Conservation (phyloP, 2,888 invertebrate species). For the Hydroisotoma schaefferi region DNA sequence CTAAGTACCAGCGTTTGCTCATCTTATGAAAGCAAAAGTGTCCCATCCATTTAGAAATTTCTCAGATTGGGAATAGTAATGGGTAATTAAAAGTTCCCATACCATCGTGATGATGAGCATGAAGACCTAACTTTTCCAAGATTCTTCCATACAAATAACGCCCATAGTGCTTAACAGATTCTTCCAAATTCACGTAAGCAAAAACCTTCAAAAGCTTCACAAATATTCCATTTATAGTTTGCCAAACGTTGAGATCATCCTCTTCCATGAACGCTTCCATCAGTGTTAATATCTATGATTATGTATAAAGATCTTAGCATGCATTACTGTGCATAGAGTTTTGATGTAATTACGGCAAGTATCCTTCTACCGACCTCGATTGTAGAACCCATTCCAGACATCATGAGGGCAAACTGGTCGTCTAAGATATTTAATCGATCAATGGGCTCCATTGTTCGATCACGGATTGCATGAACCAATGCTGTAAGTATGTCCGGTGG, state of each 20-base stretch:
- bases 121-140: conserved; percentile 33
- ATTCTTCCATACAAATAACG: conserved; percentile 30
- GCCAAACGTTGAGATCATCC: conserved; percentile 91
- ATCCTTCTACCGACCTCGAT: conserved; percentile 56
- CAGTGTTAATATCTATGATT: conserved; percentile 52
- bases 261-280: conserved; percentile 80
- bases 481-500: conserved; percentile 69
- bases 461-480: conserved; percentile 74
- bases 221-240: conserved; percentile 72
- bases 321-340: not conserved
- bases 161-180: conserved; percentile 33
- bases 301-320: not conserved
- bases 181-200: conserved; percentile 62
- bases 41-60: not conserved
- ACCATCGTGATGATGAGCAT: conserved; percentile 28
- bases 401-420: conserved; percentile 90
- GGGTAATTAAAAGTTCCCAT: not conserved
- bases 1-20: conserved; percentile 20
- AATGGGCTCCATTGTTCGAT: conserved; percentile 71
- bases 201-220: conserved; percentile 62
- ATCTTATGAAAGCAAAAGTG: conserved; percentile 5
- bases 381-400: conserved; percentile 77
- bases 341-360: too few relatives aligned
- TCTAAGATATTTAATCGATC: conserved; percentile 86
- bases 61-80: not conserved